These are phyloP conservation scores for Melanophora roralis DNA, from an alignment of 2,888 invertebrate genomes.

Conservation along the genomic window DNA sequence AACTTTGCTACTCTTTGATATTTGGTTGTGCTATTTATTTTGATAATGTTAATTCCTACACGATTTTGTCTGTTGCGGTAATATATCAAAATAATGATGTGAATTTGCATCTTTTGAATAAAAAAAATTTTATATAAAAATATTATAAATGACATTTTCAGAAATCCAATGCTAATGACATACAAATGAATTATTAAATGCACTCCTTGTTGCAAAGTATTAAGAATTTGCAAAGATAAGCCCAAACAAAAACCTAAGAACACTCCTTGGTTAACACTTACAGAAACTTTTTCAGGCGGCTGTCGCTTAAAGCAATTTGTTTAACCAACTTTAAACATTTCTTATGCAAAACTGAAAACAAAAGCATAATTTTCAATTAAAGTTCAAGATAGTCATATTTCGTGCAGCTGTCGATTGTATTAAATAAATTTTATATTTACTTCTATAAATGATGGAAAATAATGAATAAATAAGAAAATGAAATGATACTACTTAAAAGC, in stretches of 20 bases:
- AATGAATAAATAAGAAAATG: constrained; percentile 6
- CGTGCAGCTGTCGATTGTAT: constrained; percentile 34
- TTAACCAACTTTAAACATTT: constrained; percentile 36
- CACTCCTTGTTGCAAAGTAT: constrained; percentile 48
- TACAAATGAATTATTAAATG: constrained; percentile 23
- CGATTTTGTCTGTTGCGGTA: not conserved
- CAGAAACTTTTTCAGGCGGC: not conserved
- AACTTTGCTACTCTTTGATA: not conserved
- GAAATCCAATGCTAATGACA: constrained; percentile 17
- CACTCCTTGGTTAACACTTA: constrained; percentile 49
- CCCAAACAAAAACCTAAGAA: constrained; percentile 6
- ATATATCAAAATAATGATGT: not conserved
- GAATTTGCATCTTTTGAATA: not conserved
- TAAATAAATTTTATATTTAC: constrained; percentile 1
- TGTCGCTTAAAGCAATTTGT: not conserved
- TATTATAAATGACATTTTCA: not conserved
- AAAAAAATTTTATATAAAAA: not conserved
- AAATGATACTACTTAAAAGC: constrained; percentile 39
- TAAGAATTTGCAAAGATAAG: not conserved
- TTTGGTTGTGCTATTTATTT: too few species aligned
- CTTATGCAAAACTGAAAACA: constrained; percentile 8
- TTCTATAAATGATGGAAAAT: constrained; percentile 27
- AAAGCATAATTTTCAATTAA: constrained; percentile 44
- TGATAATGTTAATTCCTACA: constrained; percentile 4
- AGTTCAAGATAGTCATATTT: constrained; percentile 62